Percentiles rank a stretch among this genome's conserved stretches.
Evolutionary conservation across 2,888 invertebrate species (phyloP).

Genomic region (Scotopteryx bipunctaria): DNA sequence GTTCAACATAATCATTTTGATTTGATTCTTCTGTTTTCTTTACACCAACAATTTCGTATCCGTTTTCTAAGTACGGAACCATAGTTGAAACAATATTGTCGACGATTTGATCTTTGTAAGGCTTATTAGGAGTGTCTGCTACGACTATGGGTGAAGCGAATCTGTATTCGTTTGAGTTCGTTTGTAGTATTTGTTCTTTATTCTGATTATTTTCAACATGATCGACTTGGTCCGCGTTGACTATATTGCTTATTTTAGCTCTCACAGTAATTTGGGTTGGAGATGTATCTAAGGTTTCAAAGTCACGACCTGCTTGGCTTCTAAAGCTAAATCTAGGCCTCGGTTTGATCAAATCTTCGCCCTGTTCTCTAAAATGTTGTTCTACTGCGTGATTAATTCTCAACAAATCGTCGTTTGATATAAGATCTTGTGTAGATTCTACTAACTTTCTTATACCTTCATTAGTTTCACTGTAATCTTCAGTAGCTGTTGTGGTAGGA

Average conservation of each 20-base stretch:
- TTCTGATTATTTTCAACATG: conserved; percentile 45
- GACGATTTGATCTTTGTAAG: conserved; percentile 63
- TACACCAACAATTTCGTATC: conserved; percentile 72
- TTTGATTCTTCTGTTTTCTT: conserved; percentile 55
- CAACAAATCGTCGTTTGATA: conserved; percentile 85
- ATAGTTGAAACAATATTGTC: conserved; percentile 74
- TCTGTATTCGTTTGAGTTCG: conserved; percentile 55
- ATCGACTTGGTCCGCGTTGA: conserved; percentile 50
- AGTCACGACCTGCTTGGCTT: conserved; percentile 42
- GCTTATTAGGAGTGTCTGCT: conserved; percentile 55
- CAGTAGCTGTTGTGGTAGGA: conserved; percentile 37
- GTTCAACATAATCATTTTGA: conserved; percentile 42
- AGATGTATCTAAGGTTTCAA: conserved; percentile 41
- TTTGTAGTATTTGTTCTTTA: conserved; percentile 47
- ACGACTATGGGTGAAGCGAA: conserved; percentile 79
- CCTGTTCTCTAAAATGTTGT: conserved; percentile 53
- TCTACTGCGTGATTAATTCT: conserved; percentile 83
- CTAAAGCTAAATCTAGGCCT: conserved; percentile 47
- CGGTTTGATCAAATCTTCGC: conserved; percentile 67
- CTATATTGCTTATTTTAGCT: conserved; percentile 65
- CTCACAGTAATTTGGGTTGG: conserved; percentile 61
- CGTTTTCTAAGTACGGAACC: conserved; percentile 68
- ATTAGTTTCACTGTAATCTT: conserved; percentile 45
- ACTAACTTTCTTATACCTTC: conserved; percentile 77
- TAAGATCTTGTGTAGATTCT: conserved; percentile 83